Evolutionary conservation across 2,113 vertebrate genomes (phyloP).

Genomic region (Pycnonotus jocosus): DNA sequence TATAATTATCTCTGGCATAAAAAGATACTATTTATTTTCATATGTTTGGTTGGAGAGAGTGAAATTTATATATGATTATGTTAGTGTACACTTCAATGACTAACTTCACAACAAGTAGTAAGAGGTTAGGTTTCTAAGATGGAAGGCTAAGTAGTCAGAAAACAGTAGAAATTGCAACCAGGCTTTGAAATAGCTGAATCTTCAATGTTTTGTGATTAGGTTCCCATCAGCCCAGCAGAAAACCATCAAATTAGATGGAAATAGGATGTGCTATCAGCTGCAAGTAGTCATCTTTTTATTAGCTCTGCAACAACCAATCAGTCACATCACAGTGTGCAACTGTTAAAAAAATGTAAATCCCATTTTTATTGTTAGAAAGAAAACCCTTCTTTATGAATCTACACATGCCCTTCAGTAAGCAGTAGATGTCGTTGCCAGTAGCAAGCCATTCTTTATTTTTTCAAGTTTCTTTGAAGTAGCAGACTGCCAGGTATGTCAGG

Average conservation of each 20-base stretch:
- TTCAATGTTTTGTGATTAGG: conserved; percentile 65
- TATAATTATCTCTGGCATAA: not conserved
- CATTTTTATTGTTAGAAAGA: not conserved
- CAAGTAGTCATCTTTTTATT: conserved; percentile 68
- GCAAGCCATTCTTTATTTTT: not conserved
- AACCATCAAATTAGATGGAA: conserved; percentile 69
- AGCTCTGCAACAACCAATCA: conserved; percentile 65
- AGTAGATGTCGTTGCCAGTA: not conserved
- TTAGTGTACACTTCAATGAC: not conserved
- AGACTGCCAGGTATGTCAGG: not conserved
- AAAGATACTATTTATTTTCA: not conserved
- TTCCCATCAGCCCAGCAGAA: conserved; percentile 64
- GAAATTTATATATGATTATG: not conserved
- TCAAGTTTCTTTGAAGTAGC: not conserved
- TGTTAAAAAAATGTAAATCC: conserved; percentile 33
- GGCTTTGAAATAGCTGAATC: conserved; percentile 58
- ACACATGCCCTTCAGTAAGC: not conserved
- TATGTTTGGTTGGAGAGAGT: not conserved
- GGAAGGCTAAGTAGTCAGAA: conserved; percentile 46
- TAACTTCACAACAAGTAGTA: not conserved
- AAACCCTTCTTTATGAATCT: conserved; percentile 10
- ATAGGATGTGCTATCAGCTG: conserved; percentile 54
- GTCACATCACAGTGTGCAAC: conserved; percentile 37
- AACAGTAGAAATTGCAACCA: conserved; percentile 63
- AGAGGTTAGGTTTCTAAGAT: conserved; percentile 22